These are phyloP conservation scores for Anser cygnoides DNA, from an alignment of 2,113 vertebrate species.

Conservation along the genomic window DNA sequence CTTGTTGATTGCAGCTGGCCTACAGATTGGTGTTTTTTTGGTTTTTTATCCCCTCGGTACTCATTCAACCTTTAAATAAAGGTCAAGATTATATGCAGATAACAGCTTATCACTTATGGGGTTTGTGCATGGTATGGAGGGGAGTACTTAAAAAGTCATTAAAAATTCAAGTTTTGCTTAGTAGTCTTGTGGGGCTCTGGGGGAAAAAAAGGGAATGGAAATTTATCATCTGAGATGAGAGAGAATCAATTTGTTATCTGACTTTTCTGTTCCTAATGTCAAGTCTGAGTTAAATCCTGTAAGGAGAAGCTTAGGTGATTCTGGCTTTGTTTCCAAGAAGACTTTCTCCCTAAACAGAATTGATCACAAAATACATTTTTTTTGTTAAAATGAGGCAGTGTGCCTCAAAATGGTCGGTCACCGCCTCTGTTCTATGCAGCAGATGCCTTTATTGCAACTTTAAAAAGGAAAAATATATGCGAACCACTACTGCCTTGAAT, in stretches of 20 bases:
- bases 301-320: not conserved
- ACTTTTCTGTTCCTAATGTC: not conserved
- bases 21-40: not conserved
- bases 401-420: not conserved
- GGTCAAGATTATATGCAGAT: not conserved
- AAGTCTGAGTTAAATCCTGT: not conserved
- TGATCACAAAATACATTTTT: not conserved
- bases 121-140: not conserved
- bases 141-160: not conserved
- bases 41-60: too few relatives aligned
- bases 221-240: not conserved
- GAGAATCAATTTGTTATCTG: not conserved
- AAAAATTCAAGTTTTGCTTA: not conserved
- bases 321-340: not conserved
- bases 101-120: not conserved
- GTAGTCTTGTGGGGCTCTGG: not conserved
- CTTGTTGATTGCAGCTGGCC: not conserved
- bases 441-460: not conserved
- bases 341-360: fast-evolving
- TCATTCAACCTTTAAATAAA: not conserved
- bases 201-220: not conserved
- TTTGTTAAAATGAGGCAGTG: not conserved
- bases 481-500: not conserved
- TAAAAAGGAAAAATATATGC: not conserved
- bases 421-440: not conserved